A percentile compares a stretch with the other conserved stretches of the same genome.
Evolutionary conservation across 2,113 vertebrate genomes (phyloP).

Genomic region (Neodon shergylaensis): DNA sequence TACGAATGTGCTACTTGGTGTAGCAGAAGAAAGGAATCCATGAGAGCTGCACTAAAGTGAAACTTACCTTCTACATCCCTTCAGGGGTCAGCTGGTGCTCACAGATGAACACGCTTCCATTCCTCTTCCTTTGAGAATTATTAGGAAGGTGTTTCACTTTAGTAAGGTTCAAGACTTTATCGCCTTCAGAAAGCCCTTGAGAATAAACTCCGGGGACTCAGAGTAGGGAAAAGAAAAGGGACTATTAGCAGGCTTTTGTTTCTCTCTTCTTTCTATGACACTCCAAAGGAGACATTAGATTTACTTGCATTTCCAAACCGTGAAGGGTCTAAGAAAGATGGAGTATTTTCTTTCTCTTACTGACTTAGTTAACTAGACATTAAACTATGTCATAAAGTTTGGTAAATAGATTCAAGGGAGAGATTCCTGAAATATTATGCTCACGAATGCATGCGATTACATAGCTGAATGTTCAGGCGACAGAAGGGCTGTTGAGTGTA

Average conservation of each 20-base stretch:
- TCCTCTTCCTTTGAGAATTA: slow-evolving; percentile 62
- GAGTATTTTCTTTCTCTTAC: slow-evolving; percentile 62
- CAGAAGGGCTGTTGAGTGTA: not conserved
- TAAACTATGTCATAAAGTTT: slow-evolving; percentile 39
- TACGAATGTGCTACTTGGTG: slow-evolving; percentile 53
- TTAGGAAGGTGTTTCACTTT: slow-evolving; percentile 74
- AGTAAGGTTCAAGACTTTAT: slow-evolving; percentile 72
- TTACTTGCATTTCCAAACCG: slow-evolving; percentile 52
- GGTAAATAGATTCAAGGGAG: slow-evolving; percentile 46
- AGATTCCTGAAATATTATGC: slow-evolving; percentile 58
- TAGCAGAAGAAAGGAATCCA: slow-evolving; percentile 71
- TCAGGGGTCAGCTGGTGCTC: slow-evolving; percentile 69
- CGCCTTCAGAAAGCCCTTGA: slow-evolving; percentile 74
- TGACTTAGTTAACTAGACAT: slow-evolving; percentile 58
- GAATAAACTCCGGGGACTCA: slow-evolving; percentile 66
- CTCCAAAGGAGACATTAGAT: slow-evolving; percentile 18
- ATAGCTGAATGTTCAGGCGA: not conserved
- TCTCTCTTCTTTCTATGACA: slow-evolving; percentile 38
- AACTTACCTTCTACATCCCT: slow-evolving; percentile 75
- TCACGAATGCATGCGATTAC: not conserved
- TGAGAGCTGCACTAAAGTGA: slow-evolving; percentile 71
- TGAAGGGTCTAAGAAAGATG: slow-evolving; percentile 39
- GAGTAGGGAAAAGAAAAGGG: slow-evolving; percentile 34
- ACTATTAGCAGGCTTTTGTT: slow-evolving; percentile 41
- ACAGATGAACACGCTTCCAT: slow-evolving; percentile 59